A percentile compares a stretch with the other conserved stretches of the same genome.
These are phyloP conservation scores for Pelecanus crispus DNA, from an alignment of 2,113 vertebrate species.

Conservation along the genomic window DNA sequence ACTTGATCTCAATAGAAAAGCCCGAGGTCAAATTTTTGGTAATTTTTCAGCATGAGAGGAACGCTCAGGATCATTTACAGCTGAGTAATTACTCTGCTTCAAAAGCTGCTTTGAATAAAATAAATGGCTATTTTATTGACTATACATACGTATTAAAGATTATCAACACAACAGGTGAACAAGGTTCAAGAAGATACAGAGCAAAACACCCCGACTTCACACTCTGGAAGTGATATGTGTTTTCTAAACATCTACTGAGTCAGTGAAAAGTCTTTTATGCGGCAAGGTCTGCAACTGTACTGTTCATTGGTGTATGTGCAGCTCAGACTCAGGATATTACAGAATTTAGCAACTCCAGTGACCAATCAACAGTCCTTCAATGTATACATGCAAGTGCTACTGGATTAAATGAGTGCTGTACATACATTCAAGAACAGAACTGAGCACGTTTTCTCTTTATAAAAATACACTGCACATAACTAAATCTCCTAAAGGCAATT, in stretches of 20 bases:
- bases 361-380: neutral
- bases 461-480: neutral
- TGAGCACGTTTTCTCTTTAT: neutral
- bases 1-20: slow-evolving; percentile 6
- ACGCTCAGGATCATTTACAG: neutral
- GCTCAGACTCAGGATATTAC: neutral
- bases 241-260: neutral
- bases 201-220: neutral
- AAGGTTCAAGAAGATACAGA: neutral
- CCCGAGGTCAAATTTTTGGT: neutral
- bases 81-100: slow-evolving; percentile 1
- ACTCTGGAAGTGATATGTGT: neutral
- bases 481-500: neutral
- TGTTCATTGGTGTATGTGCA: neutral
- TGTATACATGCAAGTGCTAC: neutral
- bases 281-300: neutral
- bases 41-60: neutral
- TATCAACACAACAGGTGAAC: neutral
- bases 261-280: neutral
- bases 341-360: neutral
- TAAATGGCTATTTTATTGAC: slow-evolving; percentile 34
- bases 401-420: neutral
- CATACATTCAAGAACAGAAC: neutral
- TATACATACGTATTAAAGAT: neutral
- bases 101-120: slow-evolving; percentile 17